Evolutionary conservation across 2,888 invertebrate genomes (phyloP).

Genomic region (Heliconius cydno): DNA sequence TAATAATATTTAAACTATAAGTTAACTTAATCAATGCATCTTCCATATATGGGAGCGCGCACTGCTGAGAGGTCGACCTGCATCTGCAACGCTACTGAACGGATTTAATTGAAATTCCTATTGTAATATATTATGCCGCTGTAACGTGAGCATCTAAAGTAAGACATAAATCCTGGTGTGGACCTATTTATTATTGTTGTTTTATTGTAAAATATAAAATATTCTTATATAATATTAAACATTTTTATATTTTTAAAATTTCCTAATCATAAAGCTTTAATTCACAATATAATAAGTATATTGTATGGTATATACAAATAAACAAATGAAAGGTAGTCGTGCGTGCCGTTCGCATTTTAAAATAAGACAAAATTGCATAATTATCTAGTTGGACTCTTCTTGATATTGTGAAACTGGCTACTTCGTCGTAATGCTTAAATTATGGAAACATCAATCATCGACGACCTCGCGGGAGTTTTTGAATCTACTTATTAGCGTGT

Average conservation of each 20-base stretch:
- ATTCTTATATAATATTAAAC: no score
- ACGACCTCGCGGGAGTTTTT: constrained; percentile 22
- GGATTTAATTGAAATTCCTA: constrained; percentile 31
- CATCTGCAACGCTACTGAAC: constrained; percentile 28
- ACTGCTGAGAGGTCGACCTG: constrained; percentile 27
- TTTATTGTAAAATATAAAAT: background rate
- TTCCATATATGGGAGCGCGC: constrained; percentile 21
- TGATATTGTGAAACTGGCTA: constrained; percentile 16
- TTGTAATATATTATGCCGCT: constrained; percentile 22
- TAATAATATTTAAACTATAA: constrained; percentile 11
- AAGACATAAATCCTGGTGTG: background rate
- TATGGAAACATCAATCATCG: constrained; percentile 37
- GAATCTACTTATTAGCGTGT: constrained; percentile 32
- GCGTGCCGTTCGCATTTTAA: background rate
- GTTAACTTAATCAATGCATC: constrained; percentile 25
- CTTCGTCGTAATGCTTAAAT: constrained; percentile 16
- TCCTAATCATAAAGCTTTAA: background rate
- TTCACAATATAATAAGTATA: background rate
- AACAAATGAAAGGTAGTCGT: background rate
- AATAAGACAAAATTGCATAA: constrained; percentile 9
- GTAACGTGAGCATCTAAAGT: constrained; percentile 14
- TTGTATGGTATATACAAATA: background rate
- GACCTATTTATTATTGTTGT: constrained; percentile 3
- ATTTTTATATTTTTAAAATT: background rate
- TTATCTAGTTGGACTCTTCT: constrained; percentile 16